These are phyloP conservation scores for Idaea straminata DNA, from an alignment of 2,888 invertebrate genomes.

Conservation along the genomic window DNA sequence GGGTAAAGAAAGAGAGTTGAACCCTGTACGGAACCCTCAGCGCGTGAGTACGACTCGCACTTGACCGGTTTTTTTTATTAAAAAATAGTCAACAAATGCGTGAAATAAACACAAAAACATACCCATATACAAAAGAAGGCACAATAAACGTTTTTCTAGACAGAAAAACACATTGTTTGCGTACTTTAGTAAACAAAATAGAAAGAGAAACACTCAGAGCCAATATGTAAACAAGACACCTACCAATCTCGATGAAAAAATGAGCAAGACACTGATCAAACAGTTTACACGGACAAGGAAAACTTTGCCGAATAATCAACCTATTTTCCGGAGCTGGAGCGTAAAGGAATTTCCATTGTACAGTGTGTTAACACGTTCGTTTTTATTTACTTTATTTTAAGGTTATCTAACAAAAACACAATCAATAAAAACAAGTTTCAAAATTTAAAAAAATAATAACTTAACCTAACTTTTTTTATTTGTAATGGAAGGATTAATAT, in stretches of 20 bases:
- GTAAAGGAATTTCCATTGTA: conserved; percentile 20
- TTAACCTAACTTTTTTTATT: no score
- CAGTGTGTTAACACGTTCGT: neutral
- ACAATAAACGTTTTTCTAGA: neutral
- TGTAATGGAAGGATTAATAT: no score
- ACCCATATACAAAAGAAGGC: no score
- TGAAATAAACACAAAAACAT: no score
- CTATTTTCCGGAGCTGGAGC: conserved; percentile 16
- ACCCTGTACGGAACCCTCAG: no score
- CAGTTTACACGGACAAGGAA: neutral
- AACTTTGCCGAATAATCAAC: neutral
- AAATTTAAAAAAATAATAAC: no score
- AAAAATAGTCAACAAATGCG: no score
- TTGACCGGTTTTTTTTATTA: no score
- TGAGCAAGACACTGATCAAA: neutral
- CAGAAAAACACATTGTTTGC: neutral
- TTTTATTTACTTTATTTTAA: neutral
- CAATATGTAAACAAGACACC: neutral
- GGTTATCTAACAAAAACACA: neutral
- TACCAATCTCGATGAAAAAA: neutral
- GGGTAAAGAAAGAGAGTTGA: no score
- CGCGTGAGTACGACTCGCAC: no score
- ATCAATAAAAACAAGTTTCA: no score
- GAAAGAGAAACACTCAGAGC: neutral
- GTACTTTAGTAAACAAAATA: neutral